Percentiles rank a stretch among this genome's conserved stretches.
These are phyloP conservation scores for Euglossa dilemma DNA, from an alignment of 1,140 invertebrate genomes.

Conservation along the genomic window DNA sequence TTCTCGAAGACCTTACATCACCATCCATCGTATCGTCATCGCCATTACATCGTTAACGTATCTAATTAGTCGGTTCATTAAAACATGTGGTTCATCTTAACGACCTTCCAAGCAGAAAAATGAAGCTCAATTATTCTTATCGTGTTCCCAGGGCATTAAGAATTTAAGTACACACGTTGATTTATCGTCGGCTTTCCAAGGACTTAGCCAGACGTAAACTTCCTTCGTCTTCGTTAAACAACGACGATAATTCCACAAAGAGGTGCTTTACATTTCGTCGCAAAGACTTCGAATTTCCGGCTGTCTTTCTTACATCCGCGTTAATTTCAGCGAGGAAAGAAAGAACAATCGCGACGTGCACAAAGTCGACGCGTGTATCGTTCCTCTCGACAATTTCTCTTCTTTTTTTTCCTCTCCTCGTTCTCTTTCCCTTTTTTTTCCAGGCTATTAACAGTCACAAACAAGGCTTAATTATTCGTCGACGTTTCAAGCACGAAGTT, in stretches of 20 bases:
- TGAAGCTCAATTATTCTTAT: neutral
- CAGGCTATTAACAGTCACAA: neutral
- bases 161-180: neutral
- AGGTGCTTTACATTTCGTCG: neutral
- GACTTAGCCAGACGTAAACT: neutral
- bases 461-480: slow-evolving; percentile 13
- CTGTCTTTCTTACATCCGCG: neutral
- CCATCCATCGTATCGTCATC: no score
- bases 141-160: neutral
- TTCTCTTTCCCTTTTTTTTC: neutral
- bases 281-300: neutral
- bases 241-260: neutral
- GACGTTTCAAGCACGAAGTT: neutral
- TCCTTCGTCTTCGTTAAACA: neutral
- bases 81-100: no score
- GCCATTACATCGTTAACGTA: no score
- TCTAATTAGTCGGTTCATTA: neutral
- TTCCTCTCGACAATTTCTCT: neutral
- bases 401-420: neutral
- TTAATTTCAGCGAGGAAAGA: neutral
- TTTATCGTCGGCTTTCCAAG: neutral
- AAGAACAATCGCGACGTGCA: neutral
- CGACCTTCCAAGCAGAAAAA: neutral
- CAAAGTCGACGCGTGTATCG: neutral
- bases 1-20: no score